Evolutionary conservation across 2,888 invertebrate genomes (phyloP), one percentile per base, ranked within the genome.

Genomic region (Lithosia quadra): DNA sequence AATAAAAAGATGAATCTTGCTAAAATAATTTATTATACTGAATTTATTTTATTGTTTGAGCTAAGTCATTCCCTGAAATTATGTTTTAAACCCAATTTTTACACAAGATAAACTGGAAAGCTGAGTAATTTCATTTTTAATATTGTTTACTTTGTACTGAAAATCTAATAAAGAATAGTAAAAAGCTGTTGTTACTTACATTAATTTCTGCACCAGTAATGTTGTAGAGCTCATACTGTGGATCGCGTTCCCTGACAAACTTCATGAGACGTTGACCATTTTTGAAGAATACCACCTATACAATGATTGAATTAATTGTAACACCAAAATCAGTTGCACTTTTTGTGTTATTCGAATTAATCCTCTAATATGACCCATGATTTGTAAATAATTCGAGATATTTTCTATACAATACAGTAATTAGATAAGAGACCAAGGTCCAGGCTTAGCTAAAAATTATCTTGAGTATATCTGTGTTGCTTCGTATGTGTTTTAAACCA

Each of bases 231-330:
- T 92, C 95, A 87, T 96, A 97, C 22, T 97, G 97, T 58, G 97
- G 97, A 76, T 95, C 97, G 71, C 98, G 95, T 63, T 97, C 97
- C 79, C 96, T 96, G 80, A 98, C 96, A 86, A 96, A 98, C 92
- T 97, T 97, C 92, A 97, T 97, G 90, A 98, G 96, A 88, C 97
- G 97, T 69, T 91, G 91, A 56, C 94, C 95, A 72, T 91, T 90
- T 87, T 96, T 96, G 84, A 88, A 94, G 80, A 94, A 94, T 77
- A 94, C 94, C 79, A 95, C 94, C 94, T 94, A 84, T 18, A 65
- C 71, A 73, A 59, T 68, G 67, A 61, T 22, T 60, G 0, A 1
- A 24, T 18, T 55, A 53, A 57, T 28, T 24, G 0, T 18, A 57
- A 28, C n/a, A n/a, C 8, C 49, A 49, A 49, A 43, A 18, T 10